Evolutionary conservation across 2,797 vertebrate species (phyloP), one percentile per base, ranked within the genome.

Genomic region (Mormyrops attenuatus): DNA sequence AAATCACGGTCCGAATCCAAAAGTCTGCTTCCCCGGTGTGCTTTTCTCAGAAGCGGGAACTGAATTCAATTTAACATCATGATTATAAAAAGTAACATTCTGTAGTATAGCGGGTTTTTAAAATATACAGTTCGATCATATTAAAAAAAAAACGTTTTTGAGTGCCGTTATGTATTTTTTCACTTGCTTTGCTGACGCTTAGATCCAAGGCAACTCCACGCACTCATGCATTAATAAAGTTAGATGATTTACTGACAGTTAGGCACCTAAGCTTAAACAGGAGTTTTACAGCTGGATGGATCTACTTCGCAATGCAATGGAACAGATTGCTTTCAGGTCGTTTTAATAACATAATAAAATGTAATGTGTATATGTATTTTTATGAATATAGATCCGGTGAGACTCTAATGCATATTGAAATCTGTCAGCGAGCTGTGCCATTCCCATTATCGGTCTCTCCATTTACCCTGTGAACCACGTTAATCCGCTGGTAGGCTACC

Each of bases 61-160:
- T 91, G 95, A 95, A 96, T 95, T 95, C 91, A 93, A 95, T 95
- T 95, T 88, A 93, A 92, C 44, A 13, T n/a, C 8, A 4, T 9
- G 57, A 49, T n/a, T 26, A 22, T 49, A 44, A 60, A 85, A 55
- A 85, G 57, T 47, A 49, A 55, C 41, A 85, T 20, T 22, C 22
- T 55, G 53, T 5, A 15, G 22, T 30, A 0, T 13, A 41, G 50
- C 6, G 9, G 22, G 3, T 26, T 86, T 49, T 49, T 50, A 38
- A 77, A 77, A 73, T 73, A 38, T 73, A 34, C 26, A 69, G 66
- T 5, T 73, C 2, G 66, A 73, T 73, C 9, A 15, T 30, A 11
- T 66, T 7, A 7, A 30, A 3, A 34, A 13, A 9, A 38, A 11
- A 7, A 34, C 26, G 4, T 73, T 34, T 73, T 34, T 77, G 30